Percentiles rank a stretch among this genome's conserved stretches.
Conservation (phyloP, 2,888 invertebrate genomes). For the Epirrita christyi region DNA sequence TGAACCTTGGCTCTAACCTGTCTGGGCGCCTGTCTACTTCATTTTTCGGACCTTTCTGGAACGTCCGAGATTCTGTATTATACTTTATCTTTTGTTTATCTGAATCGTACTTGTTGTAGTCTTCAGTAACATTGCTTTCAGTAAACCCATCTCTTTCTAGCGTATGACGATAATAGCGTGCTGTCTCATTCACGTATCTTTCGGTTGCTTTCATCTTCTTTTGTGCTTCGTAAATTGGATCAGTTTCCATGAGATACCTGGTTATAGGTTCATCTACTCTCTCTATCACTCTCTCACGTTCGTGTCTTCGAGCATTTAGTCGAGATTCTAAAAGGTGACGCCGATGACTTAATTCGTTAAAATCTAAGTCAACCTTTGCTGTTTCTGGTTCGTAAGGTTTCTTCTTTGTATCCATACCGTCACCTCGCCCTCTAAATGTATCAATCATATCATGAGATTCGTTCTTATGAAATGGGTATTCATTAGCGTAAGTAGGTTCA, state of each 20-base stretch:
- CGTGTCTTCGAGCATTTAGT: conserved; percentile 86
- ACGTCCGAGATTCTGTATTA: conserved; percentile 70
- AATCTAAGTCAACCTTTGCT: conserved; percentile 70
- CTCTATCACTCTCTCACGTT: conserved; percentile 60
- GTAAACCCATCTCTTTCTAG: conserved; percentile 83
- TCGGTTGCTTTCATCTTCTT: conserved; percentile 80
- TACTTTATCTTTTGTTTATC: conserved; percentile 76
- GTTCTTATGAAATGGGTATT: conserved; percentile 61
- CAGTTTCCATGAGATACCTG: conserved; percentile 74
- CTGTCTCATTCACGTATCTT: conserved; percentile 84
- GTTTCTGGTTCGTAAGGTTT: conserved; percentile 74
- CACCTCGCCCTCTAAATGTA: conserved; percentile 85
- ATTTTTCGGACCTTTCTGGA: conserved; percentile 64
- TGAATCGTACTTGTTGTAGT: conserved; percentile 77
- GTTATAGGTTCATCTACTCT: conserved; percentile 68
- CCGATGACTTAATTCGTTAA: conserved; percentile 88
- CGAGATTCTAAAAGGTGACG: conserved; percentile 91
- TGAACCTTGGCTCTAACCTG: conserved; percentile 61
- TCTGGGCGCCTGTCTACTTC: conserved; percentile 72
- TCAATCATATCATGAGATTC: conserved; percentile 66
- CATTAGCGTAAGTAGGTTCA: conserved; percentile 79
- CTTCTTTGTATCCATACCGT: conserved; percentile 87
- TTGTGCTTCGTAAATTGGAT: conserved; percentile 76
- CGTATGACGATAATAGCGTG: conserved; percentile 83
- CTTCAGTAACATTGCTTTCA: conserved; percentile 81